phyloP scores from a whole-genome alignment of 2,797 vertebrate genomes.

The Tragelaphus eurycerus region DNA sequence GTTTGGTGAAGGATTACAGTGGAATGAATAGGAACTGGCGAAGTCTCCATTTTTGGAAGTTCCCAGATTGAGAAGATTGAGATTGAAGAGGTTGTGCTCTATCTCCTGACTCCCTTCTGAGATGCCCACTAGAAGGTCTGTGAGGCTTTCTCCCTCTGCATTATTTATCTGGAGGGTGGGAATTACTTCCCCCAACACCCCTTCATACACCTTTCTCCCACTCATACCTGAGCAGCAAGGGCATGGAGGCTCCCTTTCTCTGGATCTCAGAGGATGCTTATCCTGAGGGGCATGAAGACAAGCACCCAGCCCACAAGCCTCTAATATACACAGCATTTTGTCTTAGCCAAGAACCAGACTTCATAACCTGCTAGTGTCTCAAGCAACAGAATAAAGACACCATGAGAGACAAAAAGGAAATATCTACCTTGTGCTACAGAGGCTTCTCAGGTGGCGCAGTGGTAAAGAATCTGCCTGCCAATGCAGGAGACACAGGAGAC shows the following conservation, averaged over 20 bases:
- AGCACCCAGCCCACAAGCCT: constrained; percentile 30
- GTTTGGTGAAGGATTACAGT: background rate
- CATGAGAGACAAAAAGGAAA: background rate
- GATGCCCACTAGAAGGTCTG: background rate
- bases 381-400: constrained; percentile 48
- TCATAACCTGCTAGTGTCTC: constrained; percentile 46
- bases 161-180: background rate
- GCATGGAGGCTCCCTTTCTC: background rate
- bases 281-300: background rate
- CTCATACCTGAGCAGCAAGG: background rate
- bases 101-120: background rate
- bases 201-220: background rate
- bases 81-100: background rate
- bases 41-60: background rate
- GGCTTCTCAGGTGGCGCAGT: background rate
- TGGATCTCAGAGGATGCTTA: constrained; percentile 12
- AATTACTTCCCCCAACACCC: background rate
- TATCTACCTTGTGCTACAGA: constrained; percentile 24
- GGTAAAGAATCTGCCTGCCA: background rate
- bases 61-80: background rate
- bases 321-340: constrained; percentile 43
- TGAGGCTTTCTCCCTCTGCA: background rate
- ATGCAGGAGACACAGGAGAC: background rate
- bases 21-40: background rate
- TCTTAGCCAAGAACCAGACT: constrained; percentile 45